These are phyloP conservation scores for Falco columbarius DNA, from an alignment of 2,797 vertebrate species.

Conservation along the genomic window DNA sequence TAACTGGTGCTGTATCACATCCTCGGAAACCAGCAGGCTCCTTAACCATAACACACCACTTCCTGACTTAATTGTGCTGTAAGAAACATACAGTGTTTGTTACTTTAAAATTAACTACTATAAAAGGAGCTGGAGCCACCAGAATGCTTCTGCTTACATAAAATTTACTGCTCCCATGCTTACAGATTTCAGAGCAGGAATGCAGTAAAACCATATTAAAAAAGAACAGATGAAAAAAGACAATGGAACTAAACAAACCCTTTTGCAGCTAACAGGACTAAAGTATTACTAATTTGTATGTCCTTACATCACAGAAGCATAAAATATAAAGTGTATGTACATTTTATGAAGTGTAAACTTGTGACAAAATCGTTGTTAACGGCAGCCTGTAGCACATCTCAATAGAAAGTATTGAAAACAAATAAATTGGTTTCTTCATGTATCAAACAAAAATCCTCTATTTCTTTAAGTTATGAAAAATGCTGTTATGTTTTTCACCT, in stretches of 20 bases:
- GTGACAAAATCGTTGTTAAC: not conserved
- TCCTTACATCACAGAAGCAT: not conserved
- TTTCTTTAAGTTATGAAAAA: not conserved
- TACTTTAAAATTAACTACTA: not conserved
- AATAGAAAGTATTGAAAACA: not conserved
- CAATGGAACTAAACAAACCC: fast-evolving
- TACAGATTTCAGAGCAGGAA: not conserved
- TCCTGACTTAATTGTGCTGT: not conserved
- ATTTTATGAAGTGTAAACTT: not conserved
- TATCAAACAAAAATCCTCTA: not conserved
- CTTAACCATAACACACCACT: not conserved
- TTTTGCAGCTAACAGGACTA: not conserved
- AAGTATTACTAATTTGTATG: not conserved
- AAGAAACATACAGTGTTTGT: not conserved
- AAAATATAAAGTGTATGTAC: not conserved
- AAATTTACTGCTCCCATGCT: not conserved
- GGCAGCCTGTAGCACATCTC: not conserved
- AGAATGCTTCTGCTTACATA: not conserved
- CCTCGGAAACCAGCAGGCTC: not conserved
- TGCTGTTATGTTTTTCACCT: not conserved
- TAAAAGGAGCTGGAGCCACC: not conserved
- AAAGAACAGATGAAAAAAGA: not conserved
- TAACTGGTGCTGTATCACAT: not conserved
- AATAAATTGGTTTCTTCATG: not conserved
- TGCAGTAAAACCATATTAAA: not conserved